These are phyloP conservation scores for Damaliscus lunatus DNA, from an alignment of 2,113 vertebrate genomes.

Conservation along the genomic window DNA sequence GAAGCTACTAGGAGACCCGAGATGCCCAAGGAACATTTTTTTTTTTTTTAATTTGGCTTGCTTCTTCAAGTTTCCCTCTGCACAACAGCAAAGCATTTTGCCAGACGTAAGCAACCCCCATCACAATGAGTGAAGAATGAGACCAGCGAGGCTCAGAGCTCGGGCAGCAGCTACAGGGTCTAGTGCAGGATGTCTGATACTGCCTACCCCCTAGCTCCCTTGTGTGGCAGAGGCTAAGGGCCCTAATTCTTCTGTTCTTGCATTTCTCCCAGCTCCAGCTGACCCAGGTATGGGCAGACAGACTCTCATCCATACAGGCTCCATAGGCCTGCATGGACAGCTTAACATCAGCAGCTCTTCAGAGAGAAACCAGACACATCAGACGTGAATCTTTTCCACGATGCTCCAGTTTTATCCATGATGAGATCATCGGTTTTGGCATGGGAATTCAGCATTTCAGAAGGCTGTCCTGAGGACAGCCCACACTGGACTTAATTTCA, in stretches of 20 bases:
- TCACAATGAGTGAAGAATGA: background rate
- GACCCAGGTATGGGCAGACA: background rate
- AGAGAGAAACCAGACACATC: background rate
- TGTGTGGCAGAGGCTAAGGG: no score
- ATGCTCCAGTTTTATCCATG: background rate
- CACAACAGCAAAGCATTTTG: background rate
- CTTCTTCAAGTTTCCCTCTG: background rate
- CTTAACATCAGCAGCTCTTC: background rate
- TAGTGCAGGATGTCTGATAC: background rate
- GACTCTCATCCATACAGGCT: background rate
- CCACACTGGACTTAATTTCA: background rate
- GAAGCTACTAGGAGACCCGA: background rate
- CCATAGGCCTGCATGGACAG: rapidly evolving
- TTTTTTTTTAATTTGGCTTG: background rate
- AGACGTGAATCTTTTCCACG: background rate
- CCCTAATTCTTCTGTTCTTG: background rate
- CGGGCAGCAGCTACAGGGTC: background rate
- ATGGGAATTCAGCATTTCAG: background rate
- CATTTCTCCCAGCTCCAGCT: background rate
- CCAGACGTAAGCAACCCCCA: background rate
- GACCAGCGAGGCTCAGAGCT: background rate
- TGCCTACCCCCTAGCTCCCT: background rate
- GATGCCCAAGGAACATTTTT: background rate
- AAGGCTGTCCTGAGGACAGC: background rate
- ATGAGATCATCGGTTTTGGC: background rate